Percentiles rank a stretch among this genome's conserved stretches.
These are phyloP conservation scores for Marisa cornuarietis DNA, from an alignment of 1,140 invertebrate species.

Conservation along the genomic window DNA sequence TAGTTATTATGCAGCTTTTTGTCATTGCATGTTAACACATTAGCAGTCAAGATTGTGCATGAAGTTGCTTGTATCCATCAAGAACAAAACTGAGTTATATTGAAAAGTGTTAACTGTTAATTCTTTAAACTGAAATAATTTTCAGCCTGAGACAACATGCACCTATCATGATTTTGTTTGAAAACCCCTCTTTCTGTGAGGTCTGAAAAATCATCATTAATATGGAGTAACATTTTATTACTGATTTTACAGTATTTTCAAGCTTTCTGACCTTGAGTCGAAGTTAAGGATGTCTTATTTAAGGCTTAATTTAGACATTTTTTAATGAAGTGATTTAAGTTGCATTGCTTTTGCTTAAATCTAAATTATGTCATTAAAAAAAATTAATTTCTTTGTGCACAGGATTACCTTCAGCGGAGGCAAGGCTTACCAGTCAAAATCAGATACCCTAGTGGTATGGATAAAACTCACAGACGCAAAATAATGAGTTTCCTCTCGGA, in stretches of 20 bases:
- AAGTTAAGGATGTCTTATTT: not conserved
- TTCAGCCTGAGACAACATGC: no score
- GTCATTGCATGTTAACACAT: no score
- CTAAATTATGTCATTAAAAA: not conserved
- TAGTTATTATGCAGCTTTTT: no score
- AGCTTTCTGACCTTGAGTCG: not conserved
- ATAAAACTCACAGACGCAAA: constrained; percentile 63
- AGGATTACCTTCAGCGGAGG: constrained; percentile 64
- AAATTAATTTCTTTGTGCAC: constrained; percentile 16
- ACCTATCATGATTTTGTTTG: no score
- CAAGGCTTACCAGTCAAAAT: constrained; percentile 63
- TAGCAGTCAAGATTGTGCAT: no score
- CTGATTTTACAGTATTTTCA: not conserved
- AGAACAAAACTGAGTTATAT: no score
- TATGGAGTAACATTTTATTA: not conserved
- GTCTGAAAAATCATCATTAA: not conserved
- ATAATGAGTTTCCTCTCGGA: constrained; percentile 66
- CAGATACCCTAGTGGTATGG: constrained; percentile 62
- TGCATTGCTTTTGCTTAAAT: not conserved
- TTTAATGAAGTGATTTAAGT: not conserved
- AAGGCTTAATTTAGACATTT: not conserved
- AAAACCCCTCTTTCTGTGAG: no score
- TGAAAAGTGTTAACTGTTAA: no score
- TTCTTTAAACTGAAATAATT: no score
- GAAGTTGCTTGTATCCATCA: no score